A percentile compares a stretch with the other conserved stretches of the same genome.
Evolutionary conservation across 1,140 invertebrate genomes (phyloP).

Genomic region (Camponotus floridanus): DNA sequence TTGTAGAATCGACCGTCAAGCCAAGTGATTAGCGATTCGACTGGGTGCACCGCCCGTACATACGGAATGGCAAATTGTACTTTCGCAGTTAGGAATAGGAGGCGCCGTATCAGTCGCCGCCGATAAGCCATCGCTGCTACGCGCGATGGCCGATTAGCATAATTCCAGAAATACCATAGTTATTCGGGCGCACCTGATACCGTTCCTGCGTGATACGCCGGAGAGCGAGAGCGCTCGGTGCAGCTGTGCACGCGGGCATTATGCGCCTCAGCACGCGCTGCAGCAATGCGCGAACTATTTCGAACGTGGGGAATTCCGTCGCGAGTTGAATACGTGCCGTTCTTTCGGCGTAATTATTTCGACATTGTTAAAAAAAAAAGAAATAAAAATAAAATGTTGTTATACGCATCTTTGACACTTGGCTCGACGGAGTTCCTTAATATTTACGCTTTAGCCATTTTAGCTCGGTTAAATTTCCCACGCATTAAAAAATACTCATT

Average conservation of each 20-base stretch:
- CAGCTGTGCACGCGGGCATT: slow-evolving; percentile 36
- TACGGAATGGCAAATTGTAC: slow-evolving; percentile 48
- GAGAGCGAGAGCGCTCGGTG: slow-evolving; percentile 4
- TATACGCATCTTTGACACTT: neutral
- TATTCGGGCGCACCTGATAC: slow-evolving; percentile 59
- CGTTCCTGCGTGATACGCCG: slow-evolving; percentile 34
- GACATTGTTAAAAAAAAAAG: neutral
- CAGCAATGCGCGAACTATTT: slow-evolving; percentile 37
- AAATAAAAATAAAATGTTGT: neutral
- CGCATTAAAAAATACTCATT: neutral
- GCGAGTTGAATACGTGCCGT: slow-evolving; percentile 6
- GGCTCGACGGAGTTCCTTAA: neutral
- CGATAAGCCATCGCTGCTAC: slow-evolving; percentile 66
- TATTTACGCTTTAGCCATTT: neutral
- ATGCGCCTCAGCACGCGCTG: slow-evolving; percentile 37
- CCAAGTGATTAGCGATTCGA: slow-evolving; percentile 47
- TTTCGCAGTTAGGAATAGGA: slow-evolving; percentile 51
- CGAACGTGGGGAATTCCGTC: slow-evolving; percentile 36
- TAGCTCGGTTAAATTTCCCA: too few species aligned
- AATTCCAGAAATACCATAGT: slow-evolving; percentile 70
- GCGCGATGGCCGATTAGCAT: slow-evolving; percentile 66
- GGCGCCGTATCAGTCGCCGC: slow-evolving; percentile 61
- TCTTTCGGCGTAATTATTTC: slow-evolving; percentile 24
- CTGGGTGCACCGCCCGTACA: slow-evolving; percentile 8
- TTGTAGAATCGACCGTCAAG: neutral